Evolutionary conservation across 2,888 invertebrate genomes (phyloP), one percentile per base, ranked within the genome.

Genomic region (Cetonia aurata): DNA sequence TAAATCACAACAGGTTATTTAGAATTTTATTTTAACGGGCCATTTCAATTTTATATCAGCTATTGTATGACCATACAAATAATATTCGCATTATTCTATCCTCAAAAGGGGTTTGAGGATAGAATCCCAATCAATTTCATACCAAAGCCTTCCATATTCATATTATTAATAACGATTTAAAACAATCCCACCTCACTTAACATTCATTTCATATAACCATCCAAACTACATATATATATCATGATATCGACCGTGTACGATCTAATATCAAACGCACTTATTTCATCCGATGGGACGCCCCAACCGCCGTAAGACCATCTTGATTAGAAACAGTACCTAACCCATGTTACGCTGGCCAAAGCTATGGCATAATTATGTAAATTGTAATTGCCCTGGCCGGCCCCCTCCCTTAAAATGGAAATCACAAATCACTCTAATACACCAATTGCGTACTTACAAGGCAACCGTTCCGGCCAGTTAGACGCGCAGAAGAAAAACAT

Each of bases 301-400:
- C 56, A 25, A 25, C 25, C 15, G n/a, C 41, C 25, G 37, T n/a
- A 17, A 62, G 62, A 48, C 48, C 48, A 48, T 15, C 46, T 37
- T n/a, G 46, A 62, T 48, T 62, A 48, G 17, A 48, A 48, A 48
- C 62, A 48, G 3, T 15, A 9, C 17, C 17, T 50, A 25, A 25
- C 25, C 25, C 25, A 25, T 25, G 25, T 25, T 25, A 25, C 25
- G 25, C 25, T 25, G 25, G 25, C 25, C 25, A 25, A 25, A 48
- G 1, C 46, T 25, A 48, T 48, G 33, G 31, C 13, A 46, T 62
- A 48, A 62, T 62, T 62, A 62, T 62, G 62, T 62, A 62, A 62
- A 62, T 62, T 62, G 6, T 62, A 62, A 62, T 62, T 62, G 48
- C 62, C 33, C 33, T 2, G 13, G 8, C 25, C 17, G 48, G 31